Evolutionary conservation across 2,797 vertebrate species (phyloP).

Genomic region (Margarornis squamiger): DNA sequence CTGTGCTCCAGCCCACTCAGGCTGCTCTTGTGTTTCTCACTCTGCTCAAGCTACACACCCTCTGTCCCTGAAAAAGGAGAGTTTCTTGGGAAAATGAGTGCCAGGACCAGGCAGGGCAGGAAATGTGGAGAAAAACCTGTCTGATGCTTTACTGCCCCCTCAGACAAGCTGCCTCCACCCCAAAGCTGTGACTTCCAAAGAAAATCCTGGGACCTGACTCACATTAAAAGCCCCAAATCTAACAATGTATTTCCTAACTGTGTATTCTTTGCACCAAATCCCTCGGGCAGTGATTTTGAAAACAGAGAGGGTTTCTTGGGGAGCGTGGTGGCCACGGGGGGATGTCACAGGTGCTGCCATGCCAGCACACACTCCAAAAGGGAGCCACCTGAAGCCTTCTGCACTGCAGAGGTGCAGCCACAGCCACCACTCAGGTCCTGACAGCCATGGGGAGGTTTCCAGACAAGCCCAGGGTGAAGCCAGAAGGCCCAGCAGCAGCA

Average conservation of each 20-base stretch:
- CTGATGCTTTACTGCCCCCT: background rate
- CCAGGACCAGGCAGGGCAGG: background rate
- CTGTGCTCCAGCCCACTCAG: background rate
- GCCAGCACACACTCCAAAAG: accelerated
- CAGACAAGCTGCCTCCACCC: background rate
- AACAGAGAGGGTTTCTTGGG: background rate
- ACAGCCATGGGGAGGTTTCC: accelerated
- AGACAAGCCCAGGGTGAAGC: background rate
- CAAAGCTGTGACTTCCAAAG: background rate
- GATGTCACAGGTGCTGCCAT: background rate
- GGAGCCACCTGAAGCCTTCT: background rate
- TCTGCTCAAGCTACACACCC: background rate
- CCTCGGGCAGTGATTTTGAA: background rate
- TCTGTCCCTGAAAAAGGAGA: background rate
- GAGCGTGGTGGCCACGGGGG: background rate
- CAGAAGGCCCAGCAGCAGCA: background rate
- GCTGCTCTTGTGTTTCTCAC: background rate
- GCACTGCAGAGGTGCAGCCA: background rate
- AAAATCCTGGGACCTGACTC: background rate
- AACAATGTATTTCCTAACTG: accelerated
- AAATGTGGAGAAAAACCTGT: background rate
- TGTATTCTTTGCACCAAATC: background rate
- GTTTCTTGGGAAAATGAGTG: background rate
- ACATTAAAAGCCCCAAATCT: background rate
- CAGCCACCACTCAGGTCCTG: background rate